Conservation (phyloP, 2,113 vertebrate species). For the Plestiodon gilberti region DNA sequence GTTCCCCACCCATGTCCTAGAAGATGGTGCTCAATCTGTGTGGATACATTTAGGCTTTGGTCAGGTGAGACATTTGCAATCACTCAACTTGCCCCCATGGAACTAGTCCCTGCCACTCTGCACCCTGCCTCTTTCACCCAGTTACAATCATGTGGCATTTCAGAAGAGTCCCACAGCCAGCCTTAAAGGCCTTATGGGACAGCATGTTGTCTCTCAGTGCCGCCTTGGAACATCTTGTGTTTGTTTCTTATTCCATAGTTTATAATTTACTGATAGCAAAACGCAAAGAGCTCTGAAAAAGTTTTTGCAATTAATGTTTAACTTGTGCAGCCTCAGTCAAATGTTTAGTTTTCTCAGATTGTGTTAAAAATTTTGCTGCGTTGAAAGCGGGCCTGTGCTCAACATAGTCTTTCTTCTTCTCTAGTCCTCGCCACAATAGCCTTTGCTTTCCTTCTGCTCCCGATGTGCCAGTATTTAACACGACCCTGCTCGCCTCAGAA, state of each 20-base stretch:
- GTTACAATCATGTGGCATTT: not conserved
- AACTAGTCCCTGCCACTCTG: accelerated
- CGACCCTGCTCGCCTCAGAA: constrained; percentile 97
- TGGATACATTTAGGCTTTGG: not conserved
- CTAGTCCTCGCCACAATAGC: constrained; percentile 98
- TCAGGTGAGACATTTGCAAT: not conserved
- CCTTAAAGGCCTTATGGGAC: not conserved
- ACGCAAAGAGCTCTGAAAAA: constrained; percentile 14
- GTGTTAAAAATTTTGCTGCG: constrained; percentile 30
- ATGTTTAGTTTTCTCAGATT: constrained; percentile 38
- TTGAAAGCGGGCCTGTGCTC: constrained; percentile 43
- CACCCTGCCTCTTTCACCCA: not conserved
- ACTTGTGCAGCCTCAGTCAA: constrained; percentile 33
- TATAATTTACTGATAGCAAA: not conserved
- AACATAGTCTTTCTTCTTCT: constrained; percentile 60
- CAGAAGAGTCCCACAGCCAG: not conserved
- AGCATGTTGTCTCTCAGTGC: not conserved
- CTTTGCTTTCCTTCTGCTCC: constrained; percentile 98
- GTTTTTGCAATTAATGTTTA: constrained; percentile 17
- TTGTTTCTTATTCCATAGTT: not conserved
- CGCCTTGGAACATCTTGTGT: not conserved
- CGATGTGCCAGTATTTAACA: constrained; percentile 99
- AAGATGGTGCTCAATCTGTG: not conserved
- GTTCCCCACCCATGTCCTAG: no score
- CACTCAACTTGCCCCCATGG: not conserved